Base-by-base conservation (phyloP, 2,797 vertebrate species). In the Enteromius paludinosus region DNA sequence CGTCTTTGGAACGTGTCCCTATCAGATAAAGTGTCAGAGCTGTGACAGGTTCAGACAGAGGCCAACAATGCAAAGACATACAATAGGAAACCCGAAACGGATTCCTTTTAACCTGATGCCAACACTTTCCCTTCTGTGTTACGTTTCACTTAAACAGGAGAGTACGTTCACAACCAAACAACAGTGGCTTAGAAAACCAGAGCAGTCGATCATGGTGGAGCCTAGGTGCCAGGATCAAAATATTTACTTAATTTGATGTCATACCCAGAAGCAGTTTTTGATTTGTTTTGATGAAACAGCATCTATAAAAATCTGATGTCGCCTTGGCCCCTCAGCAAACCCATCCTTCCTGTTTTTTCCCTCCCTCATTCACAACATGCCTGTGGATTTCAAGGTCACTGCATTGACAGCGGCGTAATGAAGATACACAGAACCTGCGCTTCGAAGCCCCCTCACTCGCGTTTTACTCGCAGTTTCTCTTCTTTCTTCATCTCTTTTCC, bases 341-440 rank as follows among this genome's bases (percentile, higher is more conserved):
- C 87, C 86, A 86, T 84, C 88, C 20, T 49, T 70, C 65, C 30
- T 12, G 56, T 49, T 79, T 38, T 69, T n/a, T n/a, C n/a, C n/a
- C n/a, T 28, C 38, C 30, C 35, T 64, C 66, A 2, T 23, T 64
- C 78, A 64, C 85, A 90, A 86, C 87, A 87, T 87, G 84, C 88
- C 88, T 90, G 90, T 88, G 91, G 89, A 91, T 90, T 61, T 93
- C 92, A 94, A 94, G 91, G 92, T 93, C 83, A 79, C 83, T 74
- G 66, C 85, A 91, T 89, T 84, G 89, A 92, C 92, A 84, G 69
- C 65, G 82, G 87, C 80, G 87, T 91, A 93, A 92, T 89, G 89
- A 93, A 93, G 90, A 92, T 91, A 89, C 90, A 90, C 84, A 86
- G 85, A 90, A 90, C 88, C 90, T 91, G 90, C 54, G 90, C 89